These are phyloP conservation scores for Salminus brasiliensis DNA, from an alignment of 2,113 vertebrate genomes.

Conservation along the genomic window DNA sequence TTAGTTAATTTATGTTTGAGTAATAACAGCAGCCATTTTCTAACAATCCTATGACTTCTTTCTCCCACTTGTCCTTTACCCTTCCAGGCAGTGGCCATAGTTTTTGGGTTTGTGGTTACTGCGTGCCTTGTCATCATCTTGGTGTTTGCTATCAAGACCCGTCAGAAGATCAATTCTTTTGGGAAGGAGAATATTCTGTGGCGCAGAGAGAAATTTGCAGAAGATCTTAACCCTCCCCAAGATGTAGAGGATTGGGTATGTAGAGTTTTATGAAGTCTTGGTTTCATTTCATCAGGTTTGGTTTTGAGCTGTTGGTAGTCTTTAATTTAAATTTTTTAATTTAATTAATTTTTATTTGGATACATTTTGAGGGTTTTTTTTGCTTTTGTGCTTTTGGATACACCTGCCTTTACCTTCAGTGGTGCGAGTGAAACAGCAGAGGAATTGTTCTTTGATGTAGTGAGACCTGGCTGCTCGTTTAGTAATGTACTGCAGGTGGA, in stretches of 20 bases:
- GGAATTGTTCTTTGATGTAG: neutral
- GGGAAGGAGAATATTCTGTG: conserved; percentile 89
- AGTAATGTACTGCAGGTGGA: conserved; percentile 37
- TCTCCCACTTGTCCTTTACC: neutral
- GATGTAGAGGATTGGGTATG: conserved; percentile 89
- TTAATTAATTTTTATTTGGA: neutral
- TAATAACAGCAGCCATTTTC: neutral
- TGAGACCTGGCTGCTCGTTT: neutral
- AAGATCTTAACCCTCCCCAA: conserved; percentile 71
- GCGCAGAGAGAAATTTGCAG: conserved; percentile 71
- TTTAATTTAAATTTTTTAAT: neutral
- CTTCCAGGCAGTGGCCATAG: conserved; percentile 84
- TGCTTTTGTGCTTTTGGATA: no score
- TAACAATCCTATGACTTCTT: neutral
- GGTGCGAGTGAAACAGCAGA: neutral
- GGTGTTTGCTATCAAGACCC: conserved; percentile 86
- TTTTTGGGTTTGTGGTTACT: conserved; percentile 82
- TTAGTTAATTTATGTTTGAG: no score
- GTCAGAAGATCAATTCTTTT: conserved; percentile 77
- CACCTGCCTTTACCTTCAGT: no score
- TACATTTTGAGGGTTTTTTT: neutral
- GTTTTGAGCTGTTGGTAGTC: neutral
- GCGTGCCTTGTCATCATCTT: conserved; percentile 83
- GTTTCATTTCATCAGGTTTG: neutral
- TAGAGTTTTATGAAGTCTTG: neutral